phyloP scores from a whole-genome alignment of 2,888 invertebrate genomes.

The Thymelicus sylvestris region DNA sequence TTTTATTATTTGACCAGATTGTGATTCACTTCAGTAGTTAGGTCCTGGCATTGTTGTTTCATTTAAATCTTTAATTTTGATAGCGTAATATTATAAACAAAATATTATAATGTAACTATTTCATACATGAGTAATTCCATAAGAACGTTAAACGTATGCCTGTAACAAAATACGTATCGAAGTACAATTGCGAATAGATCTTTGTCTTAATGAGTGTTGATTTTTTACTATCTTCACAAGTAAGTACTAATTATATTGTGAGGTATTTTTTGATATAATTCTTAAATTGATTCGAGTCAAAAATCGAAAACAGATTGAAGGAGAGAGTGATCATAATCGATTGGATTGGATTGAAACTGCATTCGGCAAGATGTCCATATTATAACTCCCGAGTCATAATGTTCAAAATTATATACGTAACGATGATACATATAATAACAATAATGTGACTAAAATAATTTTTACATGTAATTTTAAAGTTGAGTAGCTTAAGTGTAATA shows the following conservation, averaged over 20 bases:
- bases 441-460: constrained; percentile 83
- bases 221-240: constrained; percentile 65
- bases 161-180: constrained; percentile 83
- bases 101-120: constrained; percentile 45
- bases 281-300: constrained; percentile 74
- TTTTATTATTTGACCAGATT: constrained; percentile 67
- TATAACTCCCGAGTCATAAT: constrained; percentile 70
- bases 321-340: constrained; percentile 60
- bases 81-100: constrained; percentile 59
- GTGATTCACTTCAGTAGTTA: constrained; percentile 70
- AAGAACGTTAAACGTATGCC: constrained; percentile 71
- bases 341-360: constrained; percentile 54
- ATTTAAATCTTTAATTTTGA: constrained; percentile 62
- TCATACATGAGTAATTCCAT: constrained; percentile 57
- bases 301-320: constrained; percentile 49
- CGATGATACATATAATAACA: constrained; percentile 83
- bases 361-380: constrained; percentile 59
- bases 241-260: constrained; percentile 58
- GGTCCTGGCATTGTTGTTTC: constrained; percentile 67
- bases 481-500: constrained; percentile 81
- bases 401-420: constrained; percentile 85
- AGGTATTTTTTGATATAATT: constrained; percentile 76
- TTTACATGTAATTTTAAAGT: constrained; percentile 82
- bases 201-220: constrained; percentile 65
- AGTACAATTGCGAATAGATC: constrained; percentile 81